Base-by-base conservation (phyloP, 2,797 vertebrate species). In the Sebastes variabilis region DNA sequence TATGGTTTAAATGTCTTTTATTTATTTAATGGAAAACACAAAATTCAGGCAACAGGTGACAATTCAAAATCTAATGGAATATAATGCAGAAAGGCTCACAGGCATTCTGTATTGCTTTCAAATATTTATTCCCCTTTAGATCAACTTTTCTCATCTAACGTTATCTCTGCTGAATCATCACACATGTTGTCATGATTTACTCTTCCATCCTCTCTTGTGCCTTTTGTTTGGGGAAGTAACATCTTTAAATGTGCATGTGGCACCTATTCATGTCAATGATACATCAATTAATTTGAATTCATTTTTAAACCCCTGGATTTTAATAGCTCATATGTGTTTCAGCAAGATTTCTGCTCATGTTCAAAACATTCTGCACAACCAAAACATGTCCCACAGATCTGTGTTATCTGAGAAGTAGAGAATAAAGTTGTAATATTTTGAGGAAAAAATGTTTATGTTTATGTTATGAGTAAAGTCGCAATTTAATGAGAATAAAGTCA, bases 81-180 rank as follows among this genome's bases (percentile, higher is more conserved):
- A 56, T 56, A 56, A 56, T 14, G 20, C 11, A 24, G 22, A 0
- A 12, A 56, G 54, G n/a, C 54, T 13, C 22, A 20, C n/a, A 22
- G n/a, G 52, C 52, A n/a, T 54, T 55, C 22, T 56, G 54, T 25
- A 7, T 56, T 25, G n/a, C n/a, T 56, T 56, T 56, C n/a, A 56
- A 56, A 56, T 56, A 24, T 56, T 56, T 56, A 24, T 56, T 24
- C 54, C 0, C 2, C 54, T 22, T 5, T n/a, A 54, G 20, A 22
- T 54, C 0, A 22, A 54, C 49, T 22, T 0, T 54, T 54, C 4
- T 54, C n/a, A 22, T 54, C 10, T 22, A 54, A 10, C 12, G 0
- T 56, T 56, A 0, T 56, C 54, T 55, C 54, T 24, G 10, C 54
- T 56, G n/a, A 56, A 0, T 56, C 10, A 24, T 0, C 52, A 54